Base-by-base conservation (phyloP, 2,888 invertebrate genomes). In the Hipparchia semele region DNA sequence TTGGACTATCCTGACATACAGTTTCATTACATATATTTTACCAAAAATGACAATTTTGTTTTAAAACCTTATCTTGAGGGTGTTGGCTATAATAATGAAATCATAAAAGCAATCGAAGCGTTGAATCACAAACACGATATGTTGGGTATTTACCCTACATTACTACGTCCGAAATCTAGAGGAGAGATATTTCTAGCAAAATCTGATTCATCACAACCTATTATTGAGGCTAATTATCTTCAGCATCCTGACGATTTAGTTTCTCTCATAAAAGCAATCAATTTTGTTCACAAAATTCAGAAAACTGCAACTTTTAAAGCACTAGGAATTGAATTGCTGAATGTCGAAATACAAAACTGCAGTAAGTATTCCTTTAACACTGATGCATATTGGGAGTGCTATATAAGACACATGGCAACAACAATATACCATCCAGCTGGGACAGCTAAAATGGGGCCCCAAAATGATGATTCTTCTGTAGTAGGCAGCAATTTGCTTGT, bases 371-470 rank as follows among this genome's bases (percentile, higher is more conserved):
- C 78, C n/a, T 85, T 84, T 68, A 80, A 84, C 60, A 83, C 88
- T 1, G 88, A 94, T 62, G 83, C 83, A 0, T 96, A 95, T 82
- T 95, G 95, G 95, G 87, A 88, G 75, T 96, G 96, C 80, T 92
- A 95, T 58, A 90, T 95, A 6, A 88, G 90, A 13, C 89, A 95
- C 75, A 90, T 95, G 84, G 91, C 91, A 7, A 87, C 92, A 0
- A 94, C 95, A 0, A 83, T 95, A 49, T 96, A 96, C 85, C 97
- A 97, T 83, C 95, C 96, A 0, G 95, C 95, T 0, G 96, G 97
- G 65, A 96, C 96, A 0, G 95, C 95, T 67, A 96, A 95, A 86
- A 97, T 97, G 96, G 96, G 96, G 0, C 85, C 88, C 1, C 73
- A 77, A 0, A 71, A 76, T 0, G 94, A 95, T 80, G 79, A 82